phyloP scores from a whole-genome alignment of 2,113 vertebrate genomes.

The Hypomesus transpacificus region DNA sequence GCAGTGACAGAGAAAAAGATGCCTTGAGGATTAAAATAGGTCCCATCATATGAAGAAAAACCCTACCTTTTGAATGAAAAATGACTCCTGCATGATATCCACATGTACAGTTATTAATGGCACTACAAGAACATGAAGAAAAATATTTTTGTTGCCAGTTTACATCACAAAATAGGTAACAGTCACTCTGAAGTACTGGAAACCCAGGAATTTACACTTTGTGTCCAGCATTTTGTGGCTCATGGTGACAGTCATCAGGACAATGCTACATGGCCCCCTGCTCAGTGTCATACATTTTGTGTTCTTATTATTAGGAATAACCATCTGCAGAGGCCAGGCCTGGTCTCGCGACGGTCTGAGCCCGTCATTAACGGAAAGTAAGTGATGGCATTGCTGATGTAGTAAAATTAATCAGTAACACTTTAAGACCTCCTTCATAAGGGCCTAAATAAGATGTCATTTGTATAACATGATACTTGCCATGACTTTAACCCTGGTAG shows the following conservation, averaged over 20 bases:
- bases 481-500: background rate
- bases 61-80: too few relatives aligned
- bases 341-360: constrained; percentile 55
- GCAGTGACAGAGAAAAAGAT: too few relatives aligned
- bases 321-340: constrained; percentile 50
- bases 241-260: background rate
- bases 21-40: too few relatives aligned
- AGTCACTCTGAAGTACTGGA: too few relatives aligned
- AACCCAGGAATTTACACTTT: background rate
- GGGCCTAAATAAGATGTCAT: background rate
- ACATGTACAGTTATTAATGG: background rate
- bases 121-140: background rate
- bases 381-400: constrained; percentile 28
- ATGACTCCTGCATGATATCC: too few relatives aligned
- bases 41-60: too few relatives aligned
- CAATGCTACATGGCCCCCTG: background rate
- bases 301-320: constrained; percentile 54
- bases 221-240: background rate
- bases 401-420: background rate
- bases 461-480: background rate
- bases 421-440: constrained; percentile 1
- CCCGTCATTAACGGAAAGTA: constrained; percentile 56
- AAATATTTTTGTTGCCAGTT: too few relatives aligned
- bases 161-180: too few relatives aligned
- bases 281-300: constrained; percentile 28